phyloP scores from a whole-genome alignment of 2,888 invertebrate species.

The Netelia melanura region DNA sequence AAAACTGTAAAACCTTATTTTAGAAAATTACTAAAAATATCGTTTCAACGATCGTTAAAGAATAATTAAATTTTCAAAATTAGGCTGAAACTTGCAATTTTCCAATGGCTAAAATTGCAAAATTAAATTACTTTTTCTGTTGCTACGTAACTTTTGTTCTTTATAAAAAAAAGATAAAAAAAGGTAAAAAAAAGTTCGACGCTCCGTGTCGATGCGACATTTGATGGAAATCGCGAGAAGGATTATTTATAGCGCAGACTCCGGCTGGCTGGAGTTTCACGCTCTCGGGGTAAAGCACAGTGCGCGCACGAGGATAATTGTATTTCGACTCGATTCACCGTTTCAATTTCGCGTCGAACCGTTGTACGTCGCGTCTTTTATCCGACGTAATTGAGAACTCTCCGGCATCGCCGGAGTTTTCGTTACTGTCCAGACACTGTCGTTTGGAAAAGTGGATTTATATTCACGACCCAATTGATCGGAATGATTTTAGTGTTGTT shows the following conservation, averaged over 20 bases:
- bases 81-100: not conserved
- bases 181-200: not conserved
- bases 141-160: slow-evolving; percentile 1
- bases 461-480: not conserved
- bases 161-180: too few species aligned
- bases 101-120: not conserved
- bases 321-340: slow-evolving; percentile 16
- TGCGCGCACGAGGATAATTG: not conserved
- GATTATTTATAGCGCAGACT: slow-evolving; percentile 14
- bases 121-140: not conserved
- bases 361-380: not conserved
- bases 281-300: not conserved
- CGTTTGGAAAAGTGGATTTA: slow-evolving; percentile 4
- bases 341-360: slow-evolving; percentile 5
- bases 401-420: not conserved
- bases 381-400: slow-evolving; percentile 10
- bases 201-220: not conserved
- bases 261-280: not conserved
- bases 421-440: not conserved
- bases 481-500: not conserved
- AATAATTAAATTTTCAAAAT: not conserved
- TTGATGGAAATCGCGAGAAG: not conserved
- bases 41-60: not conserved
- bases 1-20: not conserved
- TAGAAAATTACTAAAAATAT: not conserved